These are phyloP conservation scores for Cladorhizidae sp. DNA, from an alignment of 37 sponge, comb jelly and placozoan genomes.

Conservation along the genomic window DNA sequence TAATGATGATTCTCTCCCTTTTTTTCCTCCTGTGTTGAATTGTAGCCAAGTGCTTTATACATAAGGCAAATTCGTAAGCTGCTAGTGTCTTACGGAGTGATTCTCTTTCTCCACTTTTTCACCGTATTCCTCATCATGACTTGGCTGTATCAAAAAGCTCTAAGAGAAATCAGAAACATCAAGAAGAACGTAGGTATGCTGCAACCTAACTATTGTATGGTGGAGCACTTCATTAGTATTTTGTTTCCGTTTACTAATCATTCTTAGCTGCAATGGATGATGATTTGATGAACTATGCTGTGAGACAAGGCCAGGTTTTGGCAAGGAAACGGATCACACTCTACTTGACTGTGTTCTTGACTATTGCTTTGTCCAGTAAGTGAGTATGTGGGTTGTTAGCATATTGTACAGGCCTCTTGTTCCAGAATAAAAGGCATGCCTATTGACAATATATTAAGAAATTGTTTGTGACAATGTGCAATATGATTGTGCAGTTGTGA, in stretches of 20 bases:
- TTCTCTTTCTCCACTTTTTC: slow-evolving; percentile 17
- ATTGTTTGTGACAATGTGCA: too few species aligned
- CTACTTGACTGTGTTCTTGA: slow-evolving; percentile 47
- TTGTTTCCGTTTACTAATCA: not conserved
- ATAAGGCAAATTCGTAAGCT: not conserved
- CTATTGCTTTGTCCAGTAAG: slow-evolving; percentile 40
- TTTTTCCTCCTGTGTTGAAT: too few species aligned
- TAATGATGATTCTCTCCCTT: too few species aligned
- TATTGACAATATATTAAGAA: too few species aligned
- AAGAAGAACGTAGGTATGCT: not conserved
- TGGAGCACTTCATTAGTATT: not conserved
- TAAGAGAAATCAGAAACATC: not conserved
- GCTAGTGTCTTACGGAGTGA: not conserved
- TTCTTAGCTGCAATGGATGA: not conserved
- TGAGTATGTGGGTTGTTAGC: too few species aligned
- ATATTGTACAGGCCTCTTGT: too few species aligned
- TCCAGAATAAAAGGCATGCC: too few species aligned
- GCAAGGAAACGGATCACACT: slow-evolving; percentile 30
- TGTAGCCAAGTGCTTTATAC: not conserved
- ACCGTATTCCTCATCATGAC: slow-evolving; percentile 9
- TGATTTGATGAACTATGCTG: not conserved
- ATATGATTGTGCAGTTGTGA: too few species aligned
- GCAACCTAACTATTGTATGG: not conserved
- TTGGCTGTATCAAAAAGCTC: slow-evolving; percentile 1
- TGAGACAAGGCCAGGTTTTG: slow-evolving; percentile 19